Percentiles rank a stretch among this genome's conserved stretches.
phyloP scores from a whole-genome alignment of 2,888 invertebrate species.

The Drosophila mercatorum region DNA sequence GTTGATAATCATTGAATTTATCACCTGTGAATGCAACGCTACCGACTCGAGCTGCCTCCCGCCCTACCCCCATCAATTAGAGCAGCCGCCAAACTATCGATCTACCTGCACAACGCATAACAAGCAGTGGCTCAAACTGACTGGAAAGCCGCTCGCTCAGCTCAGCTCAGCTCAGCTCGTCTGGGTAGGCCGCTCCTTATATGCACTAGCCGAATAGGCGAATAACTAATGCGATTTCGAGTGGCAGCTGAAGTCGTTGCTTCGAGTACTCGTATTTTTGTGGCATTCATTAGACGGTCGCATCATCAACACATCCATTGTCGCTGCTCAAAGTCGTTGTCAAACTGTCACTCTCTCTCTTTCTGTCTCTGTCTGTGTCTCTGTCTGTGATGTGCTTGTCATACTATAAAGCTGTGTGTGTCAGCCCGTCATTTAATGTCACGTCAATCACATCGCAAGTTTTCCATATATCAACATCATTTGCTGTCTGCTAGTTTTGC shows the following conservation, averaged over 20 bases:
- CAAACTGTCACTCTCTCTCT: slow-evolving; percentile 30
- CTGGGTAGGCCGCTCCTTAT: slow-evolving; percentile 36
- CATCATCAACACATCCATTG: slow-evolving; percentile 41
- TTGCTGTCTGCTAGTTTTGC: slow-evolving; percentile 46
- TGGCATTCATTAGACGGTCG: slow-evolving; percentile 60
- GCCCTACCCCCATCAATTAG: slow-evolving; percentile 45
- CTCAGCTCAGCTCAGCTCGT: slow-evolving; percentile 24
- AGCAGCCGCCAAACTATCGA: slow-evolving; percentile 18
- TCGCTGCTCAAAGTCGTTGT: slow-evolving; percentile 38
- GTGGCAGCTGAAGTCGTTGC: slow-evolving; percentile 24
- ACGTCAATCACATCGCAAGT: slow-evolving; percentile 70
- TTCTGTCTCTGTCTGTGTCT: neutral
- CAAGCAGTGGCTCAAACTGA: slow-evolving; percentile 2
- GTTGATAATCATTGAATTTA: slow-evolving; percentile 79
- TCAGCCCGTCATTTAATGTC: slow-evolving; percentile 72
- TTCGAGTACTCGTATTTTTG: slow-evolving; percentile 36
- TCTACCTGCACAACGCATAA: slow-evolving; percentile 13
- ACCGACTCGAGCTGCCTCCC: slow-evolving; percentile 24
- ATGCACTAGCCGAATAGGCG: slow-evolving; percentile 20
- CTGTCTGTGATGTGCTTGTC: slow-evolving; percentile 49
- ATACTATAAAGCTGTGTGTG: slow-evolving; percentile 54
- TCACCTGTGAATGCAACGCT: slow-evolving; percentile 72
- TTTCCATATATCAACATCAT: slow-evolving; percentile 52
- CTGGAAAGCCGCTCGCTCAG: slow-evolving; percentile 14
- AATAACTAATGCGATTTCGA: slow-evolving; percentile 34